phyloP scores from a whole-genome alignment of 1,140 invertebrate species.

The Cydia strobilella region DNA sequence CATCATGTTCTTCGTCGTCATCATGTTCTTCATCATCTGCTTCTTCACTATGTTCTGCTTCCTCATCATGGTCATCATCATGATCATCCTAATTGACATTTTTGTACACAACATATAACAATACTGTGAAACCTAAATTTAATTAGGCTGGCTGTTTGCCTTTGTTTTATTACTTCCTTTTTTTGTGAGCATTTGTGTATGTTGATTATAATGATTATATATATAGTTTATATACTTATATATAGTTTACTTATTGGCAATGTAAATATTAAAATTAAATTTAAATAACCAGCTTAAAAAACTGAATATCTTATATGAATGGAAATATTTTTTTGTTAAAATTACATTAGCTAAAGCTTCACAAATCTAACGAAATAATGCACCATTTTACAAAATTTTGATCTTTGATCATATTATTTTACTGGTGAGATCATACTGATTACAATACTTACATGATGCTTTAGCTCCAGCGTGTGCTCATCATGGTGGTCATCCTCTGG shows the following conservation, averaged over 20 bases:
- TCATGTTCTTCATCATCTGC: conserved; percentile 47
- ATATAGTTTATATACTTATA: too few species aligned
- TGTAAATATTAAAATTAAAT: too few species aligned
- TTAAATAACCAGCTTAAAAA: too few species aligned
- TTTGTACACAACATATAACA: conserved; percentile 4
- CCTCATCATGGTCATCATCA: conserved; percentile 45
- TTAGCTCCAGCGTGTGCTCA: conserved; percentile 75
- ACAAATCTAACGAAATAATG: too few species aligned
- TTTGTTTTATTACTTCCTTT: too few species aligned
- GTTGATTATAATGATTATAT: too few species aligned
- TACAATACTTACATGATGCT: conserved; percentile 67
- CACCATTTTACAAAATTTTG: too few species aligned
- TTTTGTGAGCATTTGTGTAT: too few species aligned
- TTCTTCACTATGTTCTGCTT: conserved; percentile 42
- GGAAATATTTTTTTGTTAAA: too few species aligned
- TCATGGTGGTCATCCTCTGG: conserved; percentile 81
- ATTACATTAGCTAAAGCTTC: too few species aligned
- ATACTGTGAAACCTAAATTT: background rate
- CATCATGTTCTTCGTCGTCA: conserved; percentile 64
- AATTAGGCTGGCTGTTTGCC: background rate
- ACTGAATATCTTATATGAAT: too few species aligned
- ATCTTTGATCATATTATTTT: background rate
- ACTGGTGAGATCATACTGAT: conserved; percentile 11
- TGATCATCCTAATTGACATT: conserved; percentile 39
- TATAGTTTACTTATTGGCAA: too few species aligned